Base-by-base conservation (phyloP, 2,113 vertebrate genomes). In the Corvus moneduloides region DNA sequence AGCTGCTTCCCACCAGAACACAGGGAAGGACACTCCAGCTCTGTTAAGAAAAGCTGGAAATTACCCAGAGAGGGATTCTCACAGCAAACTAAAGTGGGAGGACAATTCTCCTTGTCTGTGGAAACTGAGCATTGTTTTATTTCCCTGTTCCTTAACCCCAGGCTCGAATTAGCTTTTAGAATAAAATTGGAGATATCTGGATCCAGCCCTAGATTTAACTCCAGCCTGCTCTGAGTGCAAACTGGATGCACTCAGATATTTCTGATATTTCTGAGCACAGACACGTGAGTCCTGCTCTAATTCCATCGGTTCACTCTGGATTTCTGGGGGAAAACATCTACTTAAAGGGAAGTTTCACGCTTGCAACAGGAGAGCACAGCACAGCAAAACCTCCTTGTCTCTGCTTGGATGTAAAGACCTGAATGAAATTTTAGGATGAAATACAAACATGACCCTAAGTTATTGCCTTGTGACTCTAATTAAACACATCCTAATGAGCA, bases 41-140 rank as follows among this genome's bases (percentile, higher is more conserved):
- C 80, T 56, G 92, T 52, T 87, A 54, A 84, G 66, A 84, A 23
- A 49, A 85, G 72, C 59, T 94, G 90, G 72, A 84, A 95, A 77
- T 73, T 49, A 20, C 81, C 55, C 16, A 4, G 68, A 3, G 44
- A 79, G 72, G 82, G 72, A 84, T 79, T 87, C 63, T 93, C 19
- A 48, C 80, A 46, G 13, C 62, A 87, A 92, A 95, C 93, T 84
- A n/a, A 84, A 32, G 35, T 20, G 20, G 21, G 56, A 58, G 37
- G 27, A 68, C 18, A 37, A 30, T 80, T 54, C 55, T 91, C 72
- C 39, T 58, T n/a, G 67, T 55, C 54, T 68, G 37, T 54, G 52
- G 87, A 83, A 94, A 51, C 21, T n/a, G 30, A 13, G 17, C 0
- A 0, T 20, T 58, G 66, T 10, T 43, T 64, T 37, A 37, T 63